Evolutionary conservation across 1,140 invertebrate species (phyloP).

Genomic region (Maconellicoccus hirsutus): DNA sequence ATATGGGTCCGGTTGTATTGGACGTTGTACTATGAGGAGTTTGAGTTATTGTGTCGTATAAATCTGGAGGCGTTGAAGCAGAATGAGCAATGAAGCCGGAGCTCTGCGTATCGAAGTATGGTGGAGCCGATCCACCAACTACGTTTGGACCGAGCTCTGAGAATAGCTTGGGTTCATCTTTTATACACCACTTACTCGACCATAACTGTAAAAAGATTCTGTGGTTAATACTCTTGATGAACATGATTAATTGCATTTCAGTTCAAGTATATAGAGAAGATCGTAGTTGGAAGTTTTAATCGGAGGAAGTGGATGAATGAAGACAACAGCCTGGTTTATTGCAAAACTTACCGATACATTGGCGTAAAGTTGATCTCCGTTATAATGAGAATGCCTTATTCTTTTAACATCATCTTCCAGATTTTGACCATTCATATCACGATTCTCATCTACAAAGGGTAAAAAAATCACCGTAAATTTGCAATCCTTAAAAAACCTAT

Average conservation of each 20-base stretch:
- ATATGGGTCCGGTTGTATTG: background rate
- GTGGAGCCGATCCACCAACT: conserved; percentile 35
- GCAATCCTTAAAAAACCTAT: no score
- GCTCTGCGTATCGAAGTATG: conserved; percentile 43
- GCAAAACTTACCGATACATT: conserved; percentile 53
- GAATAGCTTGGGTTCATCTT: conserved; percentile 73
- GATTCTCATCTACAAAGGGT: conserved; percentile 61
- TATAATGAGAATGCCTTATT: conserved; percentile 65
- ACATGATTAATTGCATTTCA: no score
- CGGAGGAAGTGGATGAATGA: no score
- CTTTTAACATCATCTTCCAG: conserved; percentile 74
- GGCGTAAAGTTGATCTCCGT: conserved; percentile 76
- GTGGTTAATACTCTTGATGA: background rate
- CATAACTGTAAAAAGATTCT: conserved; percentile 49
- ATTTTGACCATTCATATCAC: conserved; percentile 57
- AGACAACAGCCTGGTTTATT: no score
- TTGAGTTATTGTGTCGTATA: conserved; percentile 54
- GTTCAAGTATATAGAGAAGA: no score
- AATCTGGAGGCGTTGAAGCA: conserved; percentile 48
- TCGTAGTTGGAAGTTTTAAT: no score
- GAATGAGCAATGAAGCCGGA: conserved; percentile 29
- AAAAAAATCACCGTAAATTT: conserved; percentile 28
- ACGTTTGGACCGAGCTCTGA: conserved; percentile 56
- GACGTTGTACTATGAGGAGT: conserved; percentile 16
- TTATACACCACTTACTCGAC: conserved; percentile 76